phyloP scores from a whole-genome alignment of 2,113 vertebrate genomes.

The Naja naja region DNA sequence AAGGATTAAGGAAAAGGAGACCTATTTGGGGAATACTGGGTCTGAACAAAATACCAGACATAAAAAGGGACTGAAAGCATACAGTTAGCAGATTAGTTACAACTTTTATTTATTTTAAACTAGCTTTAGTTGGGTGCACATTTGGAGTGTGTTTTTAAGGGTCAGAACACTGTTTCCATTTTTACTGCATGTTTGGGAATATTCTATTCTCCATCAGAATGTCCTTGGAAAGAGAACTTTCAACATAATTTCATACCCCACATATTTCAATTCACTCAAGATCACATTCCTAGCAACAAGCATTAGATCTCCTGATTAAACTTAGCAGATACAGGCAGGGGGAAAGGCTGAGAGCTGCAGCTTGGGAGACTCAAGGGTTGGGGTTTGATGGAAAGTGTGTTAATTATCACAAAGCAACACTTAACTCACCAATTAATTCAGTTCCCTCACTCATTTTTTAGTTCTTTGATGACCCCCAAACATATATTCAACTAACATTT shows the following conservation, averaged over 20 bases:
- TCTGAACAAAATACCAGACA: neutral
- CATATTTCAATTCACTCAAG: neutral
- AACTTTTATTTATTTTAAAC: neutral
- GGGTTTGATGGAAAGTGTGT: neutral
- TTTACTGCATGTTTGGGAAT: neutral
- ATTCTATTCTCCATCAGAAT: neutral
- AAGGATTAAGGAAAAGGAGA: conserved; percentile 16
- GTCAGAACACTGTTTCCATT: no score
- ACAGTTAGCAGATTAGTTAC: neutral
- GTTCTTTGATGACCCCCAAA: neutral
- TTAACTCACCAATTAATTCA: neutral
- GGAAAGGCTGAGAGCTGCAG: neutral
- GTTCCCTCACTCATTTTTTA: neutral
- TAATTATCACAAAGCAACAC: neutral
- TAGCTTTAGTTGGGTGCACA: neutral
- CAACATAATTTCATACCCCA: neutral
- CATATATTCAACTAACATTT: neutral
- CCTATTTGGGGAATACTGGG: neutral
- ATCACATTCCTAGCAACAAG: neutral
- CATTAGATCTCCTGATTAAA: neutral
- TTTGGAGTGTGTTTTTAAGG: neutral
- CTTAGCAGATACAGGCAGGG: neutral
- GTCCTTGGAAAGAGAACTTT: neutral
- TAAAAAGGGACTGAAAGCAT: neutral
- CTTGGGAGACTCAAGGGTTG: neutral